Evolutionary conservation across 2,888 invertebrate genomes (phyloP).

Genomic region (Drosophila gaucha): DNA sequence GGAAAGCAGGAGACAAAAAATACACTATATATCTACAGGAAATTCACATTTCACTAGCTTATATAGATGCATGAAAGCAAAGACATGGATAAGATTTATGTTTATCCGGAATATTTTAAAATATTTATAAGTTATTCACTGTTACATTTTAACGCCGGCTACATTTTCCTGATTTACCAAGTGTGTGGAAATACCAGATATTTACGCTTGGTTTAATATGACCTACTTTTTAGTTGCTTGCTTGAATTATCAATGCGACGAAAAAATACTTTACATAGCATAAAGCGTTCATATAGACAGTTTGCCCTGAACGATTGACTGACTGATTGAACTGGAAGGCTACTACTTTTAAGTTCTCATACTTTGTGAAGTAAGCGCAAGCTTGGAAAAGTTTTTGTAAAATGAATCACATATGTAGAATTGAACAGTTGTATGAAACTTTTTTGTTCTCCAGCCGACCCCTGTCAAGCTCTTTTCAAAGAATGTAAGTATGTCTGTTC

Average conservation of each 20-base stretch:
- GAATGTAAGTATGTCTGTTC: too few relatives aligned
- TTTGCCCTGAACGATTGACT: not conserved
- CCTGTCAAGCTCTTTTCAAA: not conserved
- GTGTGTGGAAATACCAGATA: conserved; percentile 1
- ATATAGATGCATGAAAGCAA: not conserved
- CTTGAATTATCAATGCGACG: conserved; percentile 1
- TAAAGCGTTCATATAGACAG: not conserved
- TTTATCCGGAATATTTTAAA: not conserved
- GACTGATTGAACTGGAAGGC: not conserved
- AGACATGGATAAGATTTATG: not conserved
- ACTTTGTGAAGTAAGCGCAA: too few relatives aligned
- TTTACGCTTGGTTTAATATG: conserved; percentile 1
- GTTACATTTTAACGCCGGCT: too few relatives aligned
- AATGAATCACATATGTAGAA: too few relatives aligned
- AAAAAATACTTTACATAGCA: not conserved
- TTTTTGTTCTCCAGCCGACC: not conserved
- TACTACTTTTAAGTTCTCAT: not conserved
- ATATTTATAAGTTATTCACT: not conserved
- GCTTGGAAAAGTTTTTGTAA: not conserved
- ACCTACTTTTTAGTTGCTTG: not conserved
- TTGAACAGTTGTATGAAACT: too few relatives aligned
- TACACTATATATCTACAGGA: not conserved
- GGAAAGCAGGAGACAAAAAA: not conserved
- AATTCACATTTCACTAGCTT: not conserved
- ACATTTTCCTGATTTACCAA: not conserved